Base-by-base conservation (phyloP, 2,113 vertebrate species). In the Pluvianellus socialis region DNA sequence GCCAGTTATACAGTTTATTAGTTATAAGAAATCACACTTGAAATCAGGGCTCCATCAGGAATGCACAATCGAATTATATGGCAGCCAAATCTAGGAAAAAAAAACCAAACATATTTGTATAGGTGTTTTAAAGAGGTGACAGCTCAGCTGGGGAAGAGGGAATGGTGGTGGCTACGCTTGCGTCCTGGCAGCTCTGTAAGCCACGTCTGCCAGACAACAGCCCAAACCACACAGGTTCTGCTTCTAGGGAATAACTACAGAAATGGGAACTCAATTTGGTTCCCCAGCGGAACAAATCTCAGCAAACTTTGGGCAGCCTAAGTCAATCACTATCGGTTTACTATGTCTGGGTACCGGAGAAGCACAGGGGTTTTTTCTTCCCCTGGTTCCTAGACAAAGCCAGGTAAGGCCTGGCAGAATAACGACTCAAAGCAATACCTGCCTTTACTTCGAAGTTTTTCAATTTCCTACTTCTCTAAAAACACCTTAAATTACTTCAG, bases 321-420 rank as follows among this genome's bases (percentile, higher is more conserved):
- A 32, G 35, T 3, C 2, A 1, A 47, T 28, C 47, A 35, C 38
- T 40, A 5, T 3, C 17, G 16, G 5, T 50, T 89, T 62, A 45
- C 14, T 24, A 6, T 1, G 3, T 3, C 17, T 61, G 45, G 28
- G 23, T 42, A 14, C 26, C 4, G 15, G 2, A 83, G 7, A 5
- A 50, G 6, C 18, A 4, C 2, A 3, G 1, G 22, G 1, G 6
- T 6, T 9, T 12, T 14, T 12, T 63, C 14, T 26, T 7, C 14
- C 24, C 18, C 12, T 38, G 44, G 19, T 49, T 49, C 47, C 21
- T 49, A 49, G 21, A 23, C 22, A 49, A 49, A 49, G 47, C 47
- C 22, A 50, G 49, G 22, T 24, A 24, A 24, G 24, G 49, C 49
- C 23, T 50, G 49, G 22, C 24, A 32, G 19, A 24, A 14, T 0